Conservation (phyloP, 1,140 invertebrate genomes). For the Liolophura sinensis region DNA sequence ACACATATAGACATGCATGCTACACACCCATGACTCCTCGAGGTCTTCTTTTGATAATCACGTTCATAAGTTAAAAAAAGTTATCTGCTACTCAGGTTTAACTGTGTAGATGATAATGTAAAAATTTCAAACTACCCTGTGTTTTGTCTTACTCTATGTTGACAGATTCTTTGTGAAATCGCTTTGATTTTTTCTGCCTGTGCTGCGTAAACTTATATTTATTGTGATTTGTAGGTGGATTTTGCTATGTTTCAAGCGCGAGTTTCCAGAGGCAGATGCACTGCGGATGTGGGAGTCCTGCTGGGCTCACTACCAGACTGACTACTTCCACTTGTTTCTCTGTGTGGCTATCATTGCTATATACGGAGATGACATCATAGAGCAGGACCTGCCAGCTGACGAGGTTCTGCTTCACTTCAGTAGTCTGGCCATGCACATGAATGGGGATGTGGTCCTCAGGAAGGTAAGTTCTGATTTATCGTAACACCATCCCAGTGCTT, state of each 20-base stretch:
- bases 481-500: no score
- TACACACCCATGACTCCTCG: no score
- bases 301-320: conserved; percentile 91
- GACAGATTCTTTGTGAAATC: no score
- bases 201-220: not conserved
- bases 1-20: no score
- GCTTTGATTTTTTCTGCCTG: no score
- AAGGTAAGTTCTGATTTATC: conserved; percentile 72
- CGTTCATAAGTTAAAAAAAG: no score
- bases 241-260: conserved; percentile 76
- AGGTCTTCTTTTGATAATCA: no score
- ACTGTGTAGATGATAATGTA: no score
- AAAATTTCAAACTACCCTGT: no score
- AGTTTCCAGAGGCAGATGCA: conserved; percentile 84
- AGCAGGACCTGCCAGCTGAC: conserved; percentile 85
- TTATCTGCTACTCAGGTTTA: no score
- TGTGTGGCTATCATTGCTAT: conserved; percentile 88
- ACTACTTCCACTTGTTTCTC: conserved; percentile 91
- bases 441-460: conserved; percentile 82
- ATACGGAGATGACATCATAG: conserved; percentile 85
- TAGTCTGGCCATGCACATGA: conserved; percentile 95
- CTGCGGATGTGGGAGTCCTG: conserved; percentile 92
- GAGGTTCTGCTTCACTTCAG: conserved; percentile 94
- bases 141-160: no score
- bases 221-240: conserved; percentile 80